Base-by-base conservation (phyloP, 1,140 invertebrate genomes). In the Scaptomyza hsui region DNA sequence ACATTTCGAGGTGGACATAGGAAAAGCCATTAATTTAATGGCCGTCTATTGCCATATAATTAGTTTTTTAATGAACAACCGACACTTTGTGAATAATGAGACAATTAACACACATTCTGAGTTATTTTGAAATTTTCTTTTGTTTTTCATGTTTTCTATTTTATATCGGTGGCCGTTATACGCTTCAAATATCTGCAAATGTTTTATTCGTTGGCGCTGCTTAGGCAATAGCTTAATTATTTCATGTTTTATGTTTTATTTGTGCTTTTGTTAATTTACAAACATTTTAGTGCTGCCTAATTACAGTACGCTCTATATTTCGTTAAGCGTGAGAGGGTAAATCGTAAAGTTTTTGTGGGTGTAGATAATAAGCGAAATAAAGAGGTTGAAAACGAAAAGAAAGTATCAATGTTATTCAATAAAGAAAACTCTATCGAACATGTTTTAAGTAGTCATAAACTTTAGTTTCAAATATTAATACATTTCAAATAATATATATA, bases 291-390 rank as follows among this genome's bases (percentile, higher is more conserved):
- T 64, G 70, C 69, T 85, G 73, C 73, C 73, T 85, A 81, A 86
- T 85, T 86, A 78, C 77, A 65, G 61, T 73, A 19, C 69, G 73
- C 81, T 81, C 81, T 81, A 81, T 77, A 74, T 78, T 63, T 67
- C 63, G 41, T 39, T 26, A 9, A 61, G 32, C n/a, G 29, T 15
- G 4, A 69, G 51, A 44, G 70, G 73, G 60, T n/a, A 2, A 61
- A 0, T 6, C 4, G 0, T 63, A 9, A 39, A 49, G 41, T 71
- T 65, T 9, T 12, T 18, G 5, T 3, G 2, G 4, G 6, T n/a
- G 32, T 1, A 37, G 29, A 4, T 6, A 37, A n/a, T n/a, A n/a
- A 4, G 6, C 1, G 6, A 29, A 29, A 26, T 29, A n/a, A 0
- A 21, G n/a, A n/a, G n/a, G n/a, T n/a, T n/a, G n/a, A n/a, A n/a